Evolutionary conservation across 1,140 invertebrate genomes (phyloP), one percentile per base, ranked within the genome.

Genomic region (Neodiprion lecontei): DNA sequence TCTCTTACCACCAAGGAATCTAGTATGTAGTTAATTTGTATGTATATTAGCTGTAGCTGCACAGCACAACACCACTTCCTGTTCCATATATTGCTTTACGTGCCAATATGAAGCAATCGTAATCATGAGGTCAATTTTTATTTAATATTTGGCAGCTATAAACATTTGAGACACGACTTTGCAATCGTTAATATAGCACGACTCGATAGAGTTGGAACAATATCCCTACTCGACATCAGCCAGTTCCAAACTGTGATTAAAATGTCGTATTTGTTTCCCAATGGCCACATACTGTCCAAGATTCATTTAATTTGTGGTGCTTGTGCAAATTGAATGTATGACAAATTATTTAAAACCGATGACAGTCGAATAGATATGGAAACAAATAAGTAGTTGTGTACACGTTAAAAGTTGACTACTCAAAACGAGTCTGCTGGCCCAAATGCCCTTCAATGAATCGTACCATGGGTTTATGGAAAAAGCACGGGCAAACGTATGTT

Each of bases 1-100:
- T 85, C 85, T 75, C 82, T 88, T 74, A 87, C 79, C 78, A 87
- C 86, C 76, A 88, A 88, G 81, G 87, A 88, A 80, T 88, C 87
- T 84, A 88, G 86, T 84, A 88, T 88, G 87, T 88, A 88, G 83
- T 82, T 83, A 82, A 77, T 77, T 74, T 79, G 76, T 78, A 80
- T 86, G 83, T 86, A 83, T 82, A 74, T 75, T 81, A 73, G 69
- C 77, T 80, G 80, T 78, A 78, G 74, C 75, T 81, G 74, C 81
- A 85, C 82, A 85, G 85, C 84, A 88, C 85, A 87, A 84, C 77
- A 70, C 74, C 67, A 72, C 83, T 87, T 84, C 78, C 76, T 81
- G 80, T 81, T 82, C 74, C 17, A 21, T 78, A 82, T 83, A 80
- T 72, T 77, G 65, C 75, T 79, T 74, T 48, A 76, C 72, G 21